Evolutionary conservation across 2,888 invertebrate genomes (phyloP).

Genomic region (Tetragonisca angustula): DNA sequence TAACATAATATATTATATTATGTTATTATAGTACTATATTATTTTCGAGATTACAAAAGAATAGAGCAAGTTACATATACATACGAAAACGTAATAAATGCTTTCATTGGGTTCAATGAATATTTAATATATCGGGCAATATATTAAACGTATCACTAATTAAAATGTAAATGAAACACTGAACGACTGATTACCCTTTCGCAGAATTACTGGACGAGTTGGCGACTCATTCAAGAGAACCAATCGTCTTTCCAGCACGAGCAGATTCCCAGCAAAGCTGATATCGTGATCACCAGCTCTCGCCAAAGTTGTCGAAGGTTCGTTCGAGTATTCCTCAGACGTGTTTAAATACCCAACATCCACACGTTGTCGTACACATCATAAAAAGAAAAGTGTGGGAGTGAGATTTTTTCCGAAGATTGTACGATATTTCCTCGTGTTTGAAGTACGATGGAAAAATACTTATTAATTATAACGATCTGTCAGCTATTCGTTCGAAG

Average conservation of each 20-base stretch:
- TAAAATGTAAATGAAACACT: not conserved
- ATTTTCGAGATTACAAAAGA: not conserved
- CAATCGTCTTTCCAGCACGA: slow-evolving; percentile 77
- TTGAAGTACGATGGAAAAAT: not conserved
- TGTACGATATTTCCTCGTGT: not conserved
- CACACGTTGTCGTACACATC: slow-evolving; percentile 39
- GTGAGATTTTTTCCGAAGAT: slow-evolving; percentile 26
- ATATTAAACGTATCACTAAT: no score
- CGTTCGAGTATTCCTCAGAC: slow-evolving; percentile 63
- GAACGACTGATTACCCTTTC: not conserved
- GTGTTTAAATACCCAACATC: slow-evolving; percentile 50
- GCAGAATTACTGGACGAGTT: slow-evolving; percentile 85
- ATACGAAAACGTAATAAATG: no score
- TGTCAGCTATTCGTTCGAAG: not conserved
- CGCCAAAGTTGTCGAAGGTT: slow-evolving; percentile 94
- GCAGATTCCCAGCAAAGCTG: slow-evolving; percentile 87
- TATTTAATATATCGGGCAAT: no score
- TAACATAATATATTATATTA: no score
- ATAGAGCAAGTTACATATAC: not conserved
- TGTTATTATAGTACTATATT: no score
- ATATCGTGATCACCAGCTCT: slow-evolving; percentile 96
- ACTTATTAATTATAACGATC: slow-evolving; percentile 11
- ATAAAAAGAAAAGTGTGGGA: slow-evolving; percentile 39
- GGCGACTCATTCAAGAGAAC: slow-evolving; percentile 84
- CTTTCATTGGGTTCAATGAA: no score